A percentile compares a stretch with the other conserved stretches of the same genome.
Evolutionary conservation across 1,140 invertebrate species (phyloP).

Genomic region (Aricia agestis): DNA sequence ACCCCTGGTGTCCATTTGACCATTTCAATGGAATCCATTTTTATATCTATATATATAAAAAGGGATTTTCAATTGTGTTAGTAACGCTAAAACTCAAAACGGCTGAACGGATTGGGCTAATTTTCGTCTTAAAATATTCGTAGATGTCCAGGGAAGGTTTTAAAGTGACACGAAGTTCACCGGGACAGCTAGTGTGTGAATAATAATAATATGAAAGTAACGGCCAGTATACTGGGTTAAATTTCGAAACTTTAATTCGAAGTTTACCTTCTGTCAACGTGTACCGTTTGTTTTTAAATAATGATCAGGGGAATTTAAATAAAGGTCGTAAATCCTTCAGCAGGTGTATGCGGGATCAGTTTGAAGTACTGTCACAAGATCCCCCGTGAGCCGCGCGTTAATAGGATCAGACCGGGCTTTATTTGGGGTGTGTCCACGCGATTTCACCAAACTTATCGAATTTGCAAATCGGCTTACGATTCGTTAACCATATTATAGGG

Average conservation of each 20-base stretch:
- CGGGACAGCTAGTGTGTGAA: too few relatives aligned
- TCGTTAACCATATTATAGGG: slow-evolving; percentile 60
- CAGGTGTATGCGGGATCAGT: slow-evolving; percentile 50
- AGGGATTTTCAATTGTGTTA: too few relatives aligned
- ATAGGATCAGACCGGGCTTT: slow-evolving; percentile 72
- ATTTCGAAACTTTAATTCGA: not conserved
- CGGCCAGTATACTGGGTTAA: too few relatives aligned
- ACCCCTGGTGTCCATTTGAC: too few relatives aligned
- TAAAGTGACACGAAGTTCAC: too few relatives aligned
- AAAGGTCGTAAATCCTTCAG: slow-evolving; percentile 46
- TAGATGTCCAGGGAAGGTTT: too few relatives aligned
- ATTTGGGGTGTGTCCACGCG: slow-evolving; percentile 69
- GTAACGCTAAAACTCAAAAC: too few relatives aligned
- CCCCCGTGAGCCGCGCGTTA: slow-evolving; percentile 68
- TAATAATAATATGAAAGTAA: too few relatives aligned
- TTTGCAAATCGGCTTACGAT: slow-evolving; percentile 72
- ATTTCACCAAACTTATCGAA: slow-evolving; percentile 74
- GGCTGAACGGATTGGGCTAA: too few relatives aligned
- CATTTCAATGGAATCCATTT: too few relatives aligned
- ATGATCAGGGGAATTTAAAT: not conserved
- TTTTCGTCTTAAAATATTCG: too few relatives aligned
- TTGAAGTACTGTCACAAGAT: slow-evolving; percentile 55
- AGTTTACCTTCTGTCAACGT: not conserved
- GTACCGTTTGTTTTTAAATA: not conserved
- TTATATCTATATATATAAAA: too few relatives aligned